Conservation (phyloP, 2,113 vertebrate genomes). For the Tachysurus fulvidraco region DNA sequence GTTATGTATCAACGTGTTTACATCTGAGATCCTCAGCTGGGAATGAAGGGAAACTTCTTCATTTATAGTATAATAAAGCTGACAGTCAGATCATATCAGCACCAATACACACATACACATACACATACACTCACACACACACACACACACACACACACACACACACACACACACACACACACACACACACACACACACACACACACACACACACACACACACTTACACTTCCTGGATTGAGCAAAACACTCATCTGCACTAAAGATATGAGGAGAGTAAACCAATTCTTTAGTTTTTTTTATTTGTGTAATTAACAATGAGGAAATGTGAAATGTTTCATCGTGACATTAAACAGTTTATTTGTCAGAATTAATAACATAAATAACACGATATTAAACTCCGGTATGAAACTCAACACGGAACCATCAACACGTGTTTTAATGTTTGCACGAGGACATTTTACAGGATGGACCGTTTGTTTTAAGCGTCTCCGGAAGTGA, state of each 20-base stretch:
- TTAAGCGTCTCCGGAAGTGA: neutral
- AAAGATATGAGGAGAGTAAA: too few relatives aligned
- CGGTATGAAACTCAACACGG: neutral
- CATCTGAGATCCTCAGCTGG: neutral
- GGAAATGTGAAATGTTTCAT: neutral
- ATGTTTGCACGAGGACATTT: neutral
- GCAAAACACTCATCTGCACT: neutral
- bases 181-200: neutral
- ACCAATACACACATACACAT: neutral
- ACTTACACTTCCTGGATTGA: slow-evolving; percentile 28
- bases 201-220: neutral
- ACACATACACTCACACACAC: neutral
- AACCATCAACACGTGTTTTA: neutral
- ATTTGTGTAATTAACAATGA: neutral
- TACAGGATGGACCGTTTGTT: neutral
- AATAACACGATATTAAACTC: neutral
- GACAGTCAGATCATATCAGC: neutral
- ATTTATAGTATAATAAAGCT: slow-evolving; percentile 5
- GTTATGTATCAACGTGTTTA: neutral
- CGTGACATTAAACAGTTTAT: neutral
- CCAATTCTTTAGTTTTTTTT: neutral
- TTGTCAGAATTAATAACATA: neutral
- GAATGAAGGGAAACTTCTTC: neutral
- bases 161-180: too few relatives aligned
- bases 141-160: too few relatives aligned